A percentile compares a stretch with the other conserved stretches of the same genome.
Conservation (phyloP, 2,888 invertebrate species). For the Tenthredo scrophulariae region DNA sequence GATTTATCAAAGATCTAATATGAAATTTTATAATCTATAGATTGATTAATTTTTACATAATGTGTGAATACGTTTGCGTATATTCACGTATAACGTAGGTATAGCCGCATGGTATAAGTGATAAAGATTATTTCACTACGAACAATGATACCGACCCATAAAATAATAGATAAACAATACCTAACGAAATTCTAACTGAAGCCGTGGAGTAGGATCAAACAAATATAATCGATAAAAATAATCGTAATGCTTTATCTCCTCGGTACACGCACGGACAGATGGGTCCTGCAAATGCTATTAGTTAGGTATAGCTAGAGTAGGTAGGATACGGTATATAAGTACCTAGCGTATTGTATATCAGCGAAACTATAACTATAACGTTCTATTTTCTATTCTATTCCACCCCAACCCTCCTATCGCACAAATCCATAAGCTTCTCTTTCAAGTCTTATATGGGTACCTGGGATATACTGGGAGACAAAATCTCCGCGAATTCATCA, state of each 20-base stretch:
- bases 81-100: too few relatives aligned
- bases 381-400: neutral
- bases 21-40: neutral
- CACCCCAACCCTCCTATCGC: slow-evolving; percentile 9
- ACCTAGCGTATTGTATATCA: neutral
- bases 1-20: neutral
- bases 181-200: neutral
- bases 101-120: too few relatives aligned
- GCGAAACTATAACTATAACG: neutral
- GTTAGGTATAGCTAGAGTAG: neutral
- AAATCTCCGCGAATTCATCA: neutral
- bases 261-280: slow-evolving; percentile 58
- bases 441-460: slow-evolving; percentile 2
- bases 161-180: neutral
- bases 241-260: slow-evolving; percentile 58
- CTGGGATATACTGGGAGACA: neutral
- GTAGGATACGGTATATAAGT: neutral
- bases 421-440: slow-evolving; percentile 45
- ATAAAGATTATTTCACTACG: neutral
- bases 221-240: slow-evolving; percentile 59
- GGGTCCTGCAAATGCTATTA: slow-evolving; percentile 59
- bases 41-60: neutral
- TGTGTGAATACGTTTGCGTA: neutral
- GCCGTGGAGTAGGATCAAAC: slow-evolving; percentile 37
- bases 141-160: neutral